phyloP scores from a whole-genome alignment of 1,140 invertebrate species.

The Drosophila auraria region DNA sequence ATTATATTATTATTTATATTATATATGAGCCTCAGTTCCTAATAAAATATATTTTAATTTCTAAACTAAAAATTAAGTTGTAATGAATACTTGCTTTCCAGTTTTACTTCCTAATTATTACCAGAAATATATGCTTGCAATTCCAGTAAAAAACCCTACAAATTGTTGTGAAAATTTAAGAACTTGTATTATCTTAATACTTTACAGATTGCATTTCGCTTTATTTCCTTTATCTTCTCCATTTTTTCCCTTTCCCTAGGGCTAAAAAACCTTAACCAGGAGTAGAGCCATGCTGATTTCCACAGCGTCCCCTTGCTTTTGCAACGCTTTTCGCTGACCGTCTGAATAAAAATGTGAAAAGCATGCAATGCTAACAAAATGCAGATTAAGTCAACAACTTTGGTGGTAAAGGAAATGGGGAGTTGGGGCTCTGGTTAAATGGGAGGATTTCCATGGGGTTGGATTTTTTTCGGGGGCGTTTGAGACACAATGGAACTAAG shows the following conservation, averaged over 20 bases:
- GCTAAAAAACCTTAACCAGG: conserved; percentile 13
- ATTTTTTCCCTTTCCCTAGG: background rate
- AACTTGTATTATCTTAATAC: background rate
- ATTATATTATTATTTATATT: background rate
- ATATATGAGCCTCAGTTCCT: too few species aligned
- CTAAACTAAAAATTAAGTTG: too few species aligned
- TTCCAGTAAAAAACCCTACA: background rate
- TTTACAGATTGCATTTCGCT: conserved; percentile 3
- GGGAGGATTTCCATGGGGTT: conserved; percentile 1
- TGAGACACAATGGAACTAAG: conserved; percentile 12
- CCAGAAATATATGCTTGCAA: background rate
- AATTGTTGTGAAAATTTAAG: too few species aligned
- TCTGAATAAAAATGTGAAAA: conserved; percentile 43
- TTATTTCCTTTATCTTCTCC: conserved; percentile 3
- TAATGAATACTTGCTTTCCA: background rate
- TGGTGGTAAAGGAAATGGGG: conserved; percentile 11
- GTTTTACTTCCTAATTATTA: too few species aligned
- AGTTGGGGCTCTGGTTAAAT: conserved; percentile 1
- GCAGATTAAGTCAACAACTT: conserved; percentile 74
- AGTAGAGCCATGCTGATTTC: conserved; percentile 26
- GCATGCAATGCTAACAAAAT: conserved; percentile 54
- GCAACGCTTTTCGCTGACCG: conserved; percentile 29
- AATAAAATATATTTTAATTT: background rate
- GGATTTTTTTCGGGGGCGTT: background rate
- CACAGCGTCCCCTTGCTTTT: background rate